phyloP scores from a whole-genome alignment of 1,140 invertebrate genomes.

The Mercenaria mercenaria region DNA sequence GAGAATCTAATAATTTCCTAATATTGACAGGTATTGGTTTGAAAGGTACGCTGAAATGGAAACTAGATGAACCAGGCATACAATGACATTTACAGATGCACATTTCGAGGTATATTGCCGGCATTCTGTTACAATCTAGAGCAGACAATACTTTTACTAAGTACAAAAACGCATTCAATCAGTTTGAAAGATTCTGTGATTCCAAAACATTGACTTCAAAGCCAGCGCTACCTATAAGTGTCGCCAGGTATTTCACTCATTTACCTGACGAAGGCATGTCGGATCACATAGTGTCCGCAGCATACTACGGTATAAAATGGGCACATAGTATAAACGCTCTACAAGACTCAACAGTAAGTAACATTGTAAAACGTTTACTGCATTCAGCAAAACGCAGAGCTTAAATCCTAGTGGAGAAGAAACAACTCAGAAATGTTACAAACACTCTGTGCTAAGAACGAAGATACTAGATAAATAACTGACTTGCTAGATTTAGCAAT shows the following conservation, averaged over 20 bases:
- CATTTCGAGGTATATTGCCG: not conserved
- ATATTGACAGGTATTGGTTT: constrained; percentile 3
- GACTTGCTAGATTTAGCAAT: constrained; percentile 21
- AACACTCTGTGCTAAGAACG: not conserved
- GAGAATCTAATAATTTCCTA: not conserved
- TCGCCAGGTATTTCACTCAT: constrained; percentile 37
- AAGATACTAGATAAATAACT: not conserved
- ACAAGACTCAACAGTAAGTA: not conserved
- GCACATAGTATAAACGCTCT: not conserved
- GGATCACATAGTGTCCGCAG: not conserved
- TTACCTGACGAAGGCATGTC: not conserved
- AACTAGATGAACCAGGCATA: not conserved
- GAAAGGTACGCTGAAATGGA: not conserved
- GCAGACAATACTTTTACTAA: not conserved
- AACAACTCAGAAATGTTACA: constrained; percentile 15
- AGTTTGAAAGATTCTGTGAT: not conserved
- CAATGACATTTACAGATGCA: too few species aligned
- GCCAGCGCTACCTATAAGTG: constrained; percentile 9
- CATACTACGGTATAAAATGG: constrained; percentile 21
- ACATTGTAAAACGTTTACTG: not conserved
- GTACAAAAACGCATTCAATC: not conserved
- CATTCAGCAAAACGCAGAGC: not conserved
- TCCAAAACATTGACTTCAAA: not conserved
- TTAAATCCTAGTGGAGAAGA: not conserved
- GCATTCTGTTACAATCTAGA: not conserved